Percentiles rank a stretch among this genome's conserved stretches.
Evolutionary conservation across 2,113 vertebrate species (phyloP).

Genomic region (Caretta caretta): DNA sequence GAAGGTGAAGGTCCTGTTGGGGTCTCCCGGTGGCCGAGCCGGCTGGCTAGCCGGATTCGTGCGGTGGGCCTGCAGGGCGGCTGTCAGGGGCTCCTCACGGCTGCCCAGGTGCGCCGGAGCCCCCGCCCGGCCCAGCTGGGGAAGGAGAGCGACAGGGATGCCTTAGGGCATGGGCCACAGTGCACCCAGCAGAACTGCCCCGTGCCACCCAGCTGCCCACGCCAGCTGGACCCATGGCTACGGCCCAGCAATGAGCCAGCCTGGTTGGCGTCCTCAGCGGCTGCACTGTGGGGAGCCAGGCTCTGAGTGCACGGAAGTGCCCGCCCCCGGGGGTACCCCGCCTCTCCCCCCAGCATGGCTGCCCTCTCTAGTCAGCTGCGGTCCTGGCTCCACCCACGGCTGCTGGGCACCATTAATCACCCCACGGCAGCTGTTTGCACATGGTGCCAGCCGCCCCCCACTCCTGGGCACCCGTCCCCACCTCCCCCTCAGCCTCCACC

Average conservation of each 20-base stretch:
- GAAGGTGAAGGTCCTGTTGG: constrained; percentile 20
- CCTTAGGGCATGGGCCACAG: neutral
- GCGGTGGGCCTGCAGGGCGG: constrained; percentile 76
- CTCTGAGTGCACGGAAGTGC: neutral
- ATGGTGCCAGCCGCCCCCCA: no score
- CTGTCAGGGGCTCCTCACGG: constrained; percentile 74
- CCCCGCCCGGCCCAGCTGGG: neutral
- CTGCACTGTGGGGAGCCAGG: neutral
- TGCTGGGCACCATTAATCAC: no score
- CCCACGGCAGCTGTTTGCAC: no score
- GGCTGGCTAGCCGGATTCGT: neutral
- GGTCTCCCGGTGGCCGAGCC: neutral
- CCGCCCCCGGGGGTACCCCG: neutral
- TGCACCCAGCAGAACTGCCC: neutral
- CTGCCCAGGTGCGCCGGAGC: rapidly evolving
- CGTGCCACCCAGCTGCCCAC: rapidly evolving
- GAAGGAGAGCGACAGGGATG: rapidly evolving
- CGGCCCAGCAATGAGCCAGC: neutral
- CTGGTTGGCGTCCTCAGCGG: no score
- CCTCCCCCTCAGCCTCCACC: no score
- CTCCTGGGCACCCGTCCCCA: no score
- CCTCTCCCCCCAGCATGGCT: neutral
- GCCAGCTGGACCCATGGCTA: neutral
- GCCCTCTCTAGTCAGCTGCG: no score
- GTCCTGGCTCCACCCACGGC: neutral